Base-by-base conservation (phyloP, 2,888 invertebrate genomes). In the Dascillus cervinus region DNA sequence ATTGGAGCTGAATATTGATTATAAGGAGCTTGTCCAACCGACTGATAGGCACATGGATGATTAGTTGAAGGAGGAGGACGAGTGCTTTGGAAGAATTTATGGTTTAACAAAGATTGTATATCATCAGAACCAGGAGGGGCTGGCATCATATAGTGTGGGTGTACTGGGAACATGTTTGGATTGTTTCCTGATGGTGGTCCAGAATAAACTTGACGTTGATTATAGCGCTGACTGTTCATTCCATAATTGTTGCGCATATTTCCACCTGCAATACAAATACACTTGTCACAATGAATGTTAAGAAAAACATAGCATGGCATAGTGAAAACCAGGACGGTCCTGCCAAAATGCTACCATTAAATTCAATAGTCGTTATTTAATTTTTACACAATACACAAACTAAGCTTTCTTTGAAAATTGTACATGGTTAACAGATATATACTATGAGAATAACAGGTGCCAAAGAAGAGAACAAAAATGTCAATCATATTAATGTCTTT, bases 71-170 rank as follows among this genome's bases (percentile, higher is more conserved):
- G 65, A n/a, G 72, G 69, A 32, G 72, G 64, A 34, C 71, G 67
- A 42, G 74, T 75, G 9, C 77, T 75, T 49, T 82, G 82, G 69
- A 82, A 82, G 70, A 78, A 82, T 60, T 82, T 83, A 61, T 78
- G 81, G 56, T 78, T 77, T 65, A 72, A 66, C 46, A 73, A 60
- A 22, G 68, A 69, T 46, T 73, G 72, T 41, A 72, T 69, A 23
- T 67, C 68, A 29, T 71, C 70, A 4, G 42, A 27, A 11, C 36
- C 28, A 3, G 47, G 38, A 8, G 41, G 41, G 3, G 41, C 42
- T 33, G 66, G 65, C 64, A 71, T 69, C 58, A 71, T 67, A 40
- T 67, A 70, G 4, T 67, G 66, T 22, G 62, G 64, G 6, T 69
- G 65, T 48, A 56, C 50, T 13, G 52, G 51, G 40, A 60, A 61